Percentiles rank a stretch among this genome's conserved stretches.
Evolutionary conservation across 2,888 invertebrate genomes (phyloP).

Genomic region (Rhingia campestris): DNA sequence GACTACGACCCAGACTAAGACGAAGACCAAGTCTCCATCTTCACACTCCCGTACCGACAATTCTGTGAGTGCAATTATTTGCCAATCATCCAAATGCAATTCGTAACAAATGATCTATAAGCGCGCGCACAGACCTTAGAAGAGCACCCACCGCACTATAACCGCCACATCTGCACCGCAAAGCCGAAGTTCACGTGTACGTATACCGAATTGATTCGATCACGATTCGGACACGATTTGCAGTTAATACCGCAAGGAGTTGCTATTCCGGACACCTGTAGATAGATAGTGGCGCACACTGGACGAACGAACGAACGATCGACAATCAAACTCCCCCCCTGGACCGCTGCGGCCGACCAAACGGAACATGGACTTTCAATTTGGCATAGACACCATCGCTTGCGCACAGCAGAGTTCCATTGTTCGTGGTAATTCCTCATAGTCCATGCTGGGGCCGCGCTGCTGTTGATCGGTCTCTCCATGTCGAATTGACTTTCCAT

Average conservation of each 20-base stretch:
- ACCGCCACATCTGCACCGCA: slow-evolving; percentile 23
- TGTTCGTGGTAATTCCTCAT: slow-evolving; percentile 28
- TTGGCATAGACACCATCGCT: slow-evolving; percentile 44
- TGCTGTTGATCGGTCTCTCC: slow-evolving; percentile 38
- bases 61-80: slow-evolving; percentile 22
- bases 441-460: neutral
- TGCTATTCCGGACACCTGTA: slow-evolving; percentile 69
- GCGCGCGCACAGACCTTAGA: neutral
- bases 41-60: neutral
- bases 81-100: slow-evolving; percentile 39
- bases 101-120: slow-evolving; percentile 37
- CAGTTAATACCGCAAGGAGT: slow-evolving; percentile 39
- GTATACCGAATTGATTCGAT: slow-evolving; percentile 55
- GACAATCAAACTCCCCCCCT: slow-evolving; percentile 37
- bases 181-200: slow-evolving; percentile 55
- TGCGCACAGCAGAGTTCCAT: slow-evolving; percentile 27
- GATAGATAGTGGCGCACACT: slow-evolving; percentile 44
- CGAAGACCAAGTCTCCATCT: neutral
- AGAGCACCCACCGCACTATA: neutral
- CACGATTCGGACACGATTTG: slow-evolving; percentile 66
- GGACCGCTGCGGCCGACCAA: neutral
- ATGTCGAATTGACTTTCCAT: slow-evolving; percentile 65
- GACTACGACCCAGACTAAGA: too few species aligned
- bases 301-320: slow-evolving; percentile 19
- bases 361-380: slow-evolving; percentile 68